Evolutionary conservation across 1,140 invertebrate genomes (phyloP).

Genomic region (Pentalonia nigronervosa): DNA sequence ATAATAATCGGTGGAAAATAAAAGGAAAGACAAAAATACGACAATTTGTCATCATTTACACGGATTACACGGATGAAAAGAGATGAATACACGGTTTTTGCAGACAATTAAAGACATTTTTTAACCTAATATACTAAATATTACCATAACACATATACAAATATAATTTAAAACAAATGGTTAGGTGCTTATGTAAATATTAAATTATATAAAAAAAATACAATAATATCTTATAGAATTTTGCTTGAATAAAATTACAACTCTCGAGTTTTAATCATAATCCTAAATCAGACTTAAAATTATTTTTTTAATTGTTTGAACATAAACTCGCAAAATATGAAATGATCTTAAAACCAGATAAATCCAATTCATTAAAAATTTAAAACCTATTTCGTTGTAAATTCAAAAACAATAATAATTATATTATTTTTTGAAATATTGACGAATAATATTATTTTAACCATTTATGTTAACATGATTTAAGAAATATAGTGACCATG

Average conservation of each 20-base stretch:
- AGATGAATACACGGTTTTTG: neutral
- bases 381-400: neutral
- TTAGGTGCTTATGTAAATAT: neutral
- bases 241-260: neutral
- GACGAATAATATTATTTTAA: neutral
- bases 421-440: neutral
- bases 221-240: neutral
- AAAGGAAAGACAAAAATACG: neutral
- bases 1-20: neutral
- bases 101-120: neutral
- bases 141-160: neutral
- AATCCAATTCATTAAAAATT: neutral
- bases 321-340: neutral
- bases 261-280: neutral
- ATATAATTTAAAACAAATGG: neutral
- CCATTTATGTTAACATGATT: neutral
- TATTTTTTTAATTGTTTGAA: neutral
- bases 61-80: neutral
- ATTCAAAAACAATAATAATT: neutral
- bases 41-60: neutral
- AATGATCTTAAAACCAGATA: neutral
- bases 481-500: neutral
- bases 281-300: neutral
- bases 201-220: neutral
- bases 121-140: neutral